These are phyloP conservation scores for Sipha flava DNA, from an alignment of 1,140 invertebrate species.

Conservation along the genomic window DNA sequence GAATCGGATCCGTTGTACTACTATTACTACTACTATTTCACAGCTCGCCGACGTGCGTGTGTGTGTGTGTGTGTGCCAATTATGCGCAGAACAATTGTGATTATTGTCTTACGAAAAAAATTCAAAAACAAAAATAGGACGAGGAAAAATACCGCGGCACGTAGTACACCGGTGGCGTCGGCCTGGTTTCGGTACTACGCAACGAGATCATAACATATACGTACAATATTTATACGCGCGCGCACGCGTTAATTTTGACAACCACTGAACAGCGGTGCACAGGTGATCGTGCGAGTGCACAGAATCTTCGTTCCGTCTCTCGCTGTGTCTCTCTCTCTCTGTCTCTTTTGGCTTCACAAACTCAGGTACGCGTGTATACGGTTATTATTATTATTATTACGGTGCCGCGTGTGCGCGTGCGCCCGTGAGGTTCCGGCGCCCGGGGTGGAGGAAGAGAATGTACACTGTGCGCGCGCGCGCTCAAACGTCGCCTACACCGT, in stretches of 20 bases:
- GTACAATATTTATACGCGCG: neutral
- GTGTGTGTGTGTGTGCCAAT: no score
- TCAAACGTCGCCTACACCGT: neutral
- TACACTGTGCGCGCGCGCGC: neutral
- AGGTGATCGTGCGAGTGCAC: neutral
- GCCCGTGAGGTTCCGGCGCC: conserved; percentile 14
- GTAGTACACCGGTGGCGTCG: neutral
- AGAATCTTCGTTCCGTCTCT: neutral
- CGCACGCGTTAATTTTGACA: neutral
- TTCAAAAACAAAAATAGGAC: no score
- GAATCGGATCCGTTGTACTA: no score
- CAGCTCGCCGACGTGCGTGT: no score
- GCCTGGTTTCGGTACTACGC: neutral
- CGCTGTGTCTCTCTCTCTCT: neutral
- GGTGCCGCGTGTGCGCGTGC: neutral
- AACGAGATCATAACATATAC: conserved; percentile 1
- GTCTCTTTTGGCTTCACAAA: no score
- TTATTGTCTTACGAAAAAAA: no score
- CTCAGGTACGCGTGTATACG: no score
- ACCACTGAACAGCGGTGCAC: conserved; percentile 2
- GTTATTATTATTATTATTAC: no score
- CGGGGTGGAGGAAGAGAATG: conserved; percentile 31
- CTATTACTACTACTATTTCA: no score
- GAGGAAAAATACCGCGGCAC: neutral
- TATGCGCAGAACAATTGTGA: no score